These are phyloP conservation scores for Bombyx mori DNA, from an alignment of 1,140 invertebrate species.

Conservation along the genomic window DNA sequence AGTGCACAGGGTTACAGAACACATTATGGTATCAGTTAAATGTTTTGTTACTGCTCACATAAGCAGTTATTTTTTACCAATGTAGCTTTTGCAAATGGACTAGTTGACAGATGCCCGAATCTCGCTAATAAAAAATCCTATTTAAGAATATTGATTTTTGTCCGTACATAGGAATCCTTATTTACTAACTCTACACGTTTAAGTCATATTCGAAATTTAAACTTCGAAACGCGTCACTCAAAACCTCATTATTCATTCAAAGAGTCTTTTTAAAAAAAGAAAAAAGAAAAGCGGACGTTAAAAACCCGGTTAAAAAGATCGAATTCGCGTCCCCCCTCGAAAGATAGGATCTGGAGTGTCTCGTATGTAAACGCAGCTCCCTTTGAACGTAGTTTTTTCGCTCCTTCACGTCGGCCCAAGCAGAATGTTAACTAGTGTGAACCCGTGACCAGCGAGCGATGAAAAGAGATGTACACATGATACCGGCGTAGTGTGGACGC, in stretches of 20 bases:
- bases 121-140: too few species aligned
- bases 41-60: too few species aligned
- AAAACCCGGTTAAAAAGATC: constrained; percentile 18
- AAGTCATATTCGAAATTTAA: too few species aligned
- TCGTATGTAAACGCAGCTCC: constrained; percentile 19
- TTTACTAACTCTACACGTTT: too few species aligned
- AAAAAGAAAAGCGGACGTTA: constrained; percentile 15
- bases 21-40: constrained; percentile 16
- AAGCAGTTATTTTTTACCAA: too few species aligned
- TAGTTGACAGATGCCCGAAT: too few species aligned
- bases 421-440: constrained; percentile 36
- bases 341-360: constrained; percentile 31
- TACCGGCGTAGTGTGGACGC: constrained; percentile 56
- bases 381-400: constrained; percentile 34
- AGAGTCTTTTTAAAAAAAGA: too few species aligned
- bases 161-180: too few species aligned
- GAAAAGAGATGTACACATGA: constrained; percentile 63
- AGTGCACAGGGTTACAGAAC: constrained; percentile 48
- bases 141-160: too few species aligned
- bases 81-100: too few species aligned
- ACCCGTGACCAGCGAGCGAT: constrained; percentile 29
- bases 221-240: too few species aligned
- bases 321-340: constrained; percentile 30
- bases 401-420: constrained; percentile 25
- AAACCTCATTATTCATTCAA: too few species aligned